Percentiles rank a stretch among this genome's conserved stretches.
Evolutionary conservation across 2,888 invertebrate genomes (phyloP).

Genomic region (Mythimna ferrago): DNA sequence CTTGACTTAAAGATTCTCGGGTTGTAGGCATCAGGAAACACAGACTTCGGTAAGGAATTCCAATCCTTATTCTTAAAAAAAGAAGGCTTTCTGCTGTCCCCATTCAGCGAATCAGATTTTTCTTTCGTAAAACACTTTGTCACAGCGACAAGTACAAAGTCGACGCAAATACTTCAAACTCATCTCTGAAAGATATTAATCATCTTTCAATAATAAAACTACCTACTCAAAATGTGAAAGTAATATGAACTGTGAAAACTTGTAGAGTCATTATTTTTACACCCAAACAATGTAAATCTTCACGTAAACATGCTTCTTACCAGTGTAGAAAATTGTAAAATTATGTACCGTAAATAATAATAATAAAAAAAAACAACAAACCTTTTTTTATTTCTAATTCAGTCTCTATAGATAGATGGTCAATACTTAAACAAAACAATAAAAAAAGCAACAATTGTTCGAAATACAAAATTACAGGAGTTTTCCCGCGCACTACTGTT

Average conservation of each 20-base stretch:
- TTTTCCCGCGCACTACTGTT: constrained; percentile 61
- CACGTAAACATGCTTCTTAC: background rate
- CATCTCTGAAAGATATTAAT: constrained; percentile 1
- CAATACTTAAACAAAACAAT: constrained; percentile 17
- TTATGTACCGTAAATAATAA: background rate
- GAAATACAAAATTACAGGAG: constrained; percentile 51
- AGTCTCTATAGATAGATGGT: background rate
- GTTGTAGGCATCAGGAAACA: too few relatives aligned
- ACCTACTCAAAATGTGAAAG: constrained; percentile 11
- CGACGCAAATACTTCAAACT: constrained; percentile 4
- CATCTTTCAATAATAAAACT: background rate
- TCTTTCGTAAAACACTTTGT: background rate
- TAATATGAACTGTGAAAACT: constrained; percentile 5
- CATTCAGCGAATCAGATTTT: background rate
- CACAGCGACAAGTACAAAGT: background rate
- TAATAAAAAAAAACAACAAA: constrained; percentile 1
- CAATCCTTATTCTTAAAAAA: background rate
- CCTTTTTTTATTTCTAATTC: constrained; percentile 12
- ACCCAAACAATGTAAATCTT: constrained; percentile 14
- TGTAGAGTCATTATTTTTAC: constrained; percentile 9
- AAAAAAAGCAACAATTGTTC: constrained; percentile 34
- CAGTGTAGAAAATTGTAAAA: background rate
- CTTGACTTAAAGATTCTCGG: too few relatives aligned
- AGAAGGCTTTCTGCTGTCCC: background rate
- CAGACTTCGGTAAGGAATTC: too few relatives aligned